Conservation (phyloP, 35 echinoderm and acorn worm genomes). For the Holothuria glaberrima region DNA sequence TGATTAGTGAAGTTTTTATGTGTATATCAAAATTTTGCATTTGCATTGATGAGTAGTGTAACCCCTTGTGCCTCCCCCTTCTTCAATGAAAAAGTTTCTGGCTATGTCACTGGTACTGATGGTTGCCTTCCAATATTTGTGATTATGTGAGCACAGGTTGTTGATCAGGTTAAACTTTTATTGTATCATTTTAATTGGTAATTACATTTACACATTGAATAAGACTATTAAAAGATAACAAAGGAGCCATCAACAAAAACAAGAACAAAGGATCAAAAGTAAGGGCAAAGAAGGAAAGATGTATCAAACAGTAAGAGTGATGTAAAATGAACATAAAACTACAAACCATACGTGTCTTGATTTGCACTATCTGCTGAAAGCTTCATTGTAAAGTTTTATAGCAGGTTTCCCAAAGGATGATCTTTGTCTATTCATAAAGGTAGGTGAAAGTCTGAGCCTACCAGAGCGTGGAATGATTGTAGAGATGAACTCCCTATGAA, state of each 20-base stretch:
- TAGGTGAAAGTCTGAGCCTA: neutral
- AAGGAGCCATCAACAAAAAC: neutral
- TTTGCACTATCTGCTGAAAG: neutral
- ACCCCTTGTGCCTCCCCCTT: too few relatives aligned
- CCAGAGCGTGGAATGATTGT: too few relatives aligned
- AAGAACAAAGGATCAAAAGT: neutral
- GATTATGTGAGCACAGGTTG: too few relatives aligned
- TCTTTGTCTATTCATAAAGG: neutral
- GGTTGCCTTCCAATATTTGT: too few relatives aligned
- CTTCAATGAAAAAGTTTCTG: too few relatives aligned
- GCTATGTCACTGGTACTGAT: too few relatives aligned
- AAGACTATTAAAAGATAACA: neutral
- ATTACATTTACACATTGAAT: neutral
- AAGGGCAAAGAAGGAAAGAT: neutral
- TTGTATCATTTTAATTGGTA: too few relatives aligned
- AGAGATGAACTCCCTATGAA: too few relatives aligned
- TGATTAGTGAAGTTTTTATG: too few relatives aligned
- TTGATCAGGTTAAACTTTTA: too few relatives aligned
- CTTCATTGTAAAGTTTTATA: neutral
- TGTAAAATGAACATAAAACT: neutral
- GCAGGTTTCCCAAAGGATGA: neutral
- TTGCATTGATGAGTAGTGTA: too few relatives aligned
- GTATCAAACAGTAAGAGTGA: neutral
- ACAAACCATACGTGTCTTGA: neutral
- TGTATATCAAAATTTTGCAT: too few relatives aligned